Conservation (phyloP, 2,888 invertebrate genomes). For the Acanthosepion pharaonis region DNA sequence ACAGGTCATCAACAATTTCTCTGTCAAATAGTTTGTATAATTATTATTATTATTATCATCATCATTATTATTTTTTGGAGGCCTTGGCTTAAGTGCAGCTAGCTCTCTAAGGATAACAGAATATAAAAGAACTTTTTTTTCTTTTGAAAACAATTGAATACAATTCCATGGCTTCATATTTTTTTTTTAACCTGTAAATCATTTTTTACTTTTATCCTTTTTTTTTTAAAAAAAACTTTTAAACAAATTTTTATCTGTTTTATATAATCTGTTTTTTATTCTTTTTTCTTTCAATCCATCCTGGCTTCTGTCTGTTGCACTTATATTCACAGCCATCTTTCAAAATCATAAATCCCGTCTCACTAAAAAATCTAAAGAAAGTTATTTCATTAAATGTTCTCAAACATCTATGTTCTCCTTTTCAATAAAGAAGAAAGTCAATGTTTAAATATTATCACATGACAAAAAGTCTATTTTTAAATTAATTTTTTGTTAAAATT, state of each 20-base stretch:
- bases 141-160: not conserved
- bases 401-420: not conserved
- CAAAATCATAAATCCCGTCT: not conserved
- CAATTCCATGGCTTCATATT: slow-evolving; percentile 16
- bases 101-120: not conserved
- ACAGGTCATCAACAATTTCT: not conserved
- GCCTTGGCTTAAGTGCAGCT: slow-evolving; percentile 33
- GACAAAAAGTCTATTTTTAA: not conserved
- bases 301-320: not conserved
- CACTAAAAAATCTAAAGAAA: not conserved
- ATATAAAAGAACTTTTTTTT: not conserved
- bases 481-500: not conserved
- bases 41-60: not conserved
- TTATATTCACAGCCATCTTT: not conserved
- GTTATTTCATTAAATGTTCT: not conserved
- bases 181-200: not conserved
- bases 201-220: not conserved
- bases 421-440: not conserved
- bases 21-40: slow-evolving; percentile 4
- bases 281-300: not conserved
- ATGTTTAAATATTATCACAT: not conserved
- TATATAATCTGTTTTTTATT: not conserved
- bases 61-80: not conserved
- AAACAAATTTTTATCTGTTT: not conserved
- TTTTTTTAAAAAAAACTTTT: not conserved